Conservation (phyloP, 2,113 vertebrate genomes). For the Dromas ardeola region DNA sequence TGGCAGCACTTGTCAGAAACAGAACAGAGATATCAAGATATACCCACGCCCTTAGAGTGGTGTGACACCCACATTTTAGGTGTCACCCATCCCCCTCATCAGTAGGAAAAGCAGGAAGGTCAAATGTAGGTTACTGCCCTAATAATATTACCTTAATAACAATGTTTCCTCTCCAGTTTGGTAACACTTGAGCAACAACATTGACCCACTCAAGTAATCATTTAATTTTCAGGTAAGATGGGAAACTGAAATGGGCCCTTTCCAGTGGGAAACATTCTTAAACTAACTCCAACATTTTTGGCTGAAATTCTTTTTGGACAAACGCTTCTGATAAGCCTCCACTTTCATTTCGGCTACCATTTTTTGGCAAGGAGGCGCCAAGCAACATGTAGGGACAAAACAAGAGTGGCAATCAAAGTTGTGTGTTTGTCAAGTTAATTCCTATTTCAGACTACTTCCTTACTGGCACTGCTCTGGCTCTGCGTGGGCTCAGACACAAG, state of each 20-base stretch:
- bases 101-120: neutral
- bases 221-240: neutral
- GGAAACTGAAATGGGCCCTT: neutral
- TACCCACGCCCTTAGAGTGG: neutral
- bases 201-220: neutral
- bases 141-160: neutral
- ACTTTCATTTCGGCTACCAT: neutral
- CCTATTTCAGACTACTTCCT: neutral
- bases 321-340: neutral
- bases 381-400: neutral
- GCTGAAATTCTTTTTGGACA: neutral
- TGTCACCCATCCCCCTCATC: neutral
- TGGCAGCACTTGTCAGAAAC: slow-evolving; percentile 6
- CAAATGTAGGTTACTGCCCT: neutral
- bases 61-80: neutral
- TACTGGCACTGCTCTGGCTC: neutral
- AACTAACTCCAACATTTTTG: neutral
- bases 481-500: neutral
- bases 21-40: neutral
- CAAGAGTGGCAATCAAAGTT: neutral
- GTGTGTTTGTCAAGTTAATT: neutral
- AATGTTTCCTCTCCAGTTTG: neutral
- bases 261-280: neutral
- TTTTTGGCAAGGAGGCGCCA: neutral
- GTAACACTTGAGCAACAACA: neutral